Percentiles rank a stretch among this genome's conserved stretches.
These are phyloP conservation scores for Mastomys coucha DNA, from an alignment of 2,113 vertebrate genomes.

Conservation along the genomic window DNA sequence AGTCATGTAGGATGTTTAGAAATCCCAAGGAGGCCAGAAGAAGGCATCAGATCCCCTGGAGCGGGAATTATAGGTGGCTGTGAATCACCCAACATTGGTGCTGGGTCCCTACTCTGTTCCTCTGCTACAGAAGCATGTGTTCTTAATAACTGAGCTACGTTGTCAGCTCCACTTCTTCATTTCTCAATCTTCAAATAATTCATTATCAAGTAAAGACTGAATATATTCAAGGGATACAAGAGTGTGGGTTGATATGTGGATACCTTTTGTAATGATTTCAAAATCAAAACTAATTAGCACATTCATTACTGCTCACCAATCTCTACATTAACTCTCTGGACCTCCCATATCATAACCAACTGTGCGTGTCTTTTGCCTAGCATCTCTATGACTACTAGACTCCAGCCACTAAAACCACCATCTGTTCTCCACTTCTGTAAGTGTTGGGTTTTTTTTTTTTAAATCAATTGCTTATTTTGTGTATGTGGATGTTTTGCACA, in stretches of 20 bases:
- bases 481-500: not conserved
- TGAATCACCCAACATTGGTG: not conserved
- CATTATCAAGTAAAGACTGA: not conserved
- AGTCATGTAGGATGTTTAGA: not conserved
- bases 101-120: too few species aligned
- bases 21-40: not conserved
- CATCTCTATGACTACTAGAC: not conserved
- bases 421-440: not conserved
- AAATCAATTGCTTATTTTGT: not conserved
- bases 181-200: not conserved
- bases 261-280: not conserved
- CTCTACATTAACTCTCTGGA: not conserved
- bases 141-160: not conserved
- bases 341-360: not conserved
- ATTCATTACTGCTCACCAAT: not conserved
- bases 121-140: not conserved
- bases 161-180: not conserved
- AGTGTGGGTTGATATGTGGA: not conserved
- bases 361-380: not conserved
- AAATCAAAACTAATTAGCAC: not conserved
- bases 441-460: not conserved
- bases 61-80: not conserved
- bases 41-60: not conserved
- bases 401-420: too few species aligned
- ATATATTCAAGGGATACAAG: not conserved